Conservation (phyloP, 2,888 invertebrate species). For the Zygothrica quintamaculata region DNA sequence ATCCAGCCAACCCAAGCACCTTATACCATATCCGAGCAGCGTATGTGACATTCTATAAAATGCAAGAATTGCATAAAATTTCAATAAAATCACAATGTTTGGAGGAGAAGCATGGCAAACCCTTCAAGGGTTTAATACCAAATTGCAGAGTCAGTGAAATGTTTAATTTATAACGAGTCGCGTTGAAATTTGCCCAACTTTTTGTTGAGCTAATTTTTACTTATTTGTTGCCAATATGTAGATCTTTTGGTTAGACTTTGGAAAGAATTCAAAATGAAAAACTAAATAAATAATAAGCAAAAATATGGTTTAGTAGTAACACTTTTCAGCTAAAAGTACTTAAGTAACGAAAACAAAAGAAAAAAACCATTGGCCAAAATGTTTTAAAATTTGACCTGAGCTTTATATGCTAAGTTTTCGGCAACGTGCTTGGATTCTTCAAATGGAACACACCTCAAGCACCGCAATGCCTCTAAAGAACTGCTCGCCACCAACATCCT, state of each 20-base stretch:
- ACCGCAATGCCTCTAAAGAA: constrained; percentile 34
- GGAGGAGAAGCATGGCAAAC: constrained; percentile 4
- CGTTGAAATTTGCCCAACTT: constrained; percentile 36
- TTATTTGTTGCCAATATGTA: constrained; percentile 7
- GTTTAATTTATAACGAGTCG: constrained; percentile 52
- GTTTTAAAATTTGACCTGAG: constrained; percentile 16
- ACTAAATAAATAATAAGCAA: too few species aligned
- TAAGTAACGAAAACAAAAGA: neutral
- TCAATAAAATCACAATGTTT: constrained; percentile 54
- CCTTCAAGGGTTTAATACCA: constrained; percentile 6
- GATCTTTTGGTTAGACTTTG: too few species aligned
- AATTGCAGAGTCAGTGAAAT: constrained; percentile 61
- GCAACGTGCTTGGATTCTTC: constrained; percentile 51
- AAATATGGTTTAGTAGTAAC: too few species aligned
- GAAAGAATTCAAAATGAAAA: too few species aligned
- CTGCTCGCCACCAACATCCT: constrained; percentile 21
- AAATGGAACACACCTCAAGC: constrained; percentile 35
- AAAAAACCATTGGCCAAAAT: constrained; percentile 9
- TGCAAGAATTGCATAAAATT: constrained; percentile 71
- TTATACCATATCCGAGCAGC: neutral
- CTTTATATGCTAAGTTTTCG: constrained; percentile 35
- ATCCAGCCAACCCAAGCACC: too few species aligned
- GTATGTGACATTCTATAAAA: constrained; percentile 39
- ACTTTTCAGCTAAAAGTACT: neutral
- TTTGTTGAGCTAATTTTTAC: constrained; percentile 2